Base-by-base conservation (phyloP, 2,888 invertebrate species). In the Drosophila fulvimacula region DNA sequence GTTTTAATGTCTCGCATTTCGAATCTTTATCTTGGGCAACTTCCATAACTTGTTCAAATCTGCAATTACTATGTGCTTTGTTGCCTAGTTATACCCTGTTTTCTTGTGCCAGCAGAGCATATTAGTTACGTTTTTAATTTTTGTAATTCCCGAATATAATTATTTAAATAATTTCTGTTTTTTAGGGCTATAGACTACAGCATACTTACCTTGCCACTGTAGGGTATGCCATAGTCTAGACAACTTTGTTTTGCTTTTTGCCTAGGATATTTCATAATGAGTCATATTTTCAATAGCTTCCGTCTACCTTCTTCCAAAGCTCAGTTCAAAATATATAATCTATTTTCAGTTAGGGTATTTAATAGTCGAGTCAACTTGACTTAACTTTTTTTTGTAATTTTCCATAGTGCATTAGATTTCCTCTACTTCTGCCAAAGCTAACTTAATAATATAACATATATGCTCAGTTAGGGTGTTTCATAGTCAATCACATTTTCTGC, bases 11-110 rank as follows among this genome's bases (percentile, higher is more conserved):
- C 15, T 41, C 6, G 30, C 36, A 55, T 41, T 55, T n/a, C 30
- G 32, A 55, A 41, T 55, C 15, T 55, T 41, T 52, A 52, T 38
- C 52, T 52, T 38, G 2, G 36, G 55, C 30, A 41, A 41, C 41
- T 15, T 9, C 27, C 36, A 19, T 13, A 39, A 30, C 55, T 55
- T 5, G 55, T 39, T 41, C 55, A 41, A 30, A 55, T 41, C 39
- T 32, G 46, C 15, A 19, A 55, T 39, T 19, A 19, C 55, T 6
- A 30, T 46, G 32, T 21, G 27, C 27, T 55, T 39, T 55, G 10
- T 30, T 19, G 41, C 10, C 41, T 41, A 0, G 24, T 17, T 6
- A 41, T 55, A 55, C 55, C 27, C 41, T 55, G 10, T 30, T 4
- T 19, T 3, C 1, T 0, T 0, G 3, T 1, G 7, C 0, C n/a